A percentile compares a stretch with the other conserved stretches of the same genome.
phyloP scores from a whole-genome alignment of 2,113 vertebrate genomes.

The Condylura cristata region DNA sequence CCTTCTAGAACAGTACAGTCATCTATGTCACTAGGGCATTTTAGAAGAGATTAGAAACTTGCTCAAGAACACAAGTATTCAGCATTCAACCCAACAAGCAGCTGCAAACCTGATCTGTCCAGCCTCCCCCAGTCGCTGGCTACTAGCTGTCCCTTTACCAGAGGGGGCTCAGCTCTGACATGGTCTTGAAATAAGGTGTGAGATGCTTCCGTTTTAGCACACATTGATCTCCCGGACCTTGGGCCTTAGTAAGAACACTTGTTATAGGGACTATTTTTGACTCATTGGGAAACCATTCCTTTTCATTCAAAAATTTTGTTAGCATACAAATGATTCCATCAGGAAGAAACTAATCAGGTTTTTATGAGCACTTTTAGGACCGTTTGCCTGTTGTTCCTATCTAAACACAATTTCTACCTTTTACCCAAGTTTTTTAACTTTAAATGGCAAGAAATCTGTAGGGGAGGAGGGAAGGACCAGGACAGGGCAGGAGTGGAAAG shows the following conservation, averaged over 20 bases:
- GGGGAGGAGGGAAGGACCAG: too few species aligned
- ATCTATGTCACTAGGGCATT: background rate
- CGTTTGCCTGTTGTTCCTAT: background rate
- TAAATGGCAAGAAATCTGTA: too few species aligned
- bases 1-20: background rate
- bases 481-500: too few species aligned
- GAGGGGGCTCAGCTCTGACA: background rate
- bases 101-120: too few species aligned
- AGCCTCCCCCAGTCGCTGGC: fast-evolving
- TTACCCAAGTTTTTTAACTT: background rate
- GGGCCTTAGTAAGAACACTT: background rate
- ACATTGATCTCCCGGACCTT: background rate
- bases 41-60: background rate
- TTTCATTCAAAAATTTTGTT: background rate
- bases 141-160: too few species aligned
- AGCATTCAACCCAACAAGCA: background rate
- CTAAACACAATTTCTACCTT: background rate
- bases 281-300: background rate
- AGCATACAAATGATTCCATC: background rate
- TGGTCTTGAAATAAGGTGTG: background rate
- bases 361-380: background rate
- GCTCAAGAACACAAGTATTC: background rate
- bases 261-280: background rate
- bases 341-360: background rate
- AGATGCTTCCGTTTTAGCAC: background rate